phyloP scores from a whole-genome alignment of 2,113 vertebrate species.

The Charadrius vociferus region DNA sequence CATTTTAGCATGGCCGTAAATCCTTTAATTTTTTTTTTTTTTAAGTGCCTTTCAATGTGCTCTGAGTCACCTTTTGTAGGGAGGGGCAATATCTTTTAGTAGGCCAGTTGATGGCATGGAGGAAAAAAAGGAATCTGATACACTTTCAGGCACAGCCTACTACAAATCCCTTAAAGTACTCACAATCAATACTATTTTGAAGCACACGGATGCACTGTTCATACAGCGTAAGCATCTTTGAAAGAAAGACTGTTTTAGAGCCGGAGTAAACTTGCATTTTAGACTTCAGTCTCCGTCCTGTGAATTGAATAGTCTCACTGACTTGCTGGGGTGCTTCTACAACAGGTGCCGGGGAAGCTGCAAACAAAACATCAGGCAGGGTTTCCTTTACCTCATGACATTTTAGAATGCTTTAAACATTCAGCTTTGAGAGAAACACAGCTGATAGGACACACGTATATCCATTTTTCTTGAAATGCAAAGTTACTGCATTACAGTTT shows the following conservation, averaged over 20 bases:
- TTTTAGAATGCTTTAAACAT: not conserved
- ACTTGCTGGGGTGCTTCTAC: not conserved
- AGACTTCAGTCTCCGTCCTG: conserved; percentile 82
- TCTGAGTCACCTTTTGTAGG: not conserved
- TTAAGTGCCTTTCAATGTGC: not conserved
- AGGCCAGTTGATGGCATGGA: not conserved
- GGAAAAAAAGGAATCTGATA: not conserved
- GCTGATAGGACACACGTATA: not conserved
- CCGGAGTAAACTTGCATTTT: conserved; percentile 93
- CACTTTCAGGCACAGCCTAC: not conserved
- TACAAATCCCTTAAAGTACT: conserved; percentile 56
- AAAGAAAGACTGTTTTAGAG: conserved; percentile 78
- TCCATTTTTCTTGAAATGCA: not conserved
- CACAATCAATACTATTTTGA: conserved; percentile 90
- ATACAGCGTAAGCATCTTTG: conserved; percentile 85
- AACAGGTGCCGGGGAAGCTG: not conserved
- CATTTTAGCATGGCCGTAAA: not conserved
- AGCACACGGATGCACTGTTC: conserved; percentile 88
- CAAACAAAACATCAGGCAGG: not conserved
- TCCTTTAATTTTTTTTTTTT: not conserved
- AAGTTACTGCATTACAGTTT: not conserved
- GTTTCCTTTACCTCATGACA: not conserved
- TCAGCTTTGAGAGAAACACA: not conserved
- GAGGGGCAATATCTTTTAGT: not conserved
- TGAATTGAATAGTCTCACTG: conserved; percentile 72